Base-by-base conservation (phyloP, 2,113 vertebrate genomes). In the Siniperca knerii region DNA sequence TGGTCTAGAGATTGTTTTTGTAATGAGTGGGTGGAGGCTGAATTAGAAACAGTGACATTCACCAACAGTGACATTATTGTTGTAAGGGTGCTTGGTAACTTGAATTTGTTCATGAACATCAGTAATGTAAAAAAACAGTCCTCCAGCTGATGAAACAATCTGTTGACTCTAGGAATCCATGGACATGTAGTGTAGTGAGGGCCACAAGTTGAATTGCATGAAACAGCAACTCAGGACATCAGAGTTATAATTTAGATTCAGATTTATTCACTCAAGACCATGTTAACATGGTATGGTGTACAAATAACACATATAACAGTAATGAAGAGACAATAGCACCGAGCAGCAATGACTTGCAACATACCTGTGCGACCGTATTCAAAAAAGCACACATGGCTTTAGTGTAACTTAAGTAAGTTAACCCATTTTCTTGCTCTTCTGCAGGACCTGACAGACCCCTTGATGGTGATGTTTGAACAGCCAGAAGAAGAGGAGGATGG, bases 381-480 rank as follows among this genome's bases (percentile, higher is more conserved):
- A 15, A 13, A 18, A 69, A 35, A 9, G 25, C 21, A 46, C 13
- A 29, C 29, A 29, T 29, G 16, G 2, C 35, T 50, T 55, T 6
- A 40, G 15, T 33, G 6, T 23, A 10, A 25, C 18, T 37, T 25
- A n/a, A 2, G 12, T 44, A 16, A 46, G 9, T 40, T 1, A 71
- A 71, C n/a, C 15, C 0, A 0, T n/a, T 9, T n/a, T 44, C 13
- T 50, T 84, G 15, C 67, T 86, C n/a, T 0, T 37, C 58, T 66
- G 0, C 78, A 99, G 98, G 97, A 99, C 77, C 97, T 99, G 72
- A 93, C 94, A 0, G 95, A 97, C 40, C 97, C 98, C 0, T 77
- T 95, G 0, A 90, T 99, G 92, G 94, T 97, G 65, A 95, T 99
- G 79, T 96, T 96, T 0, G 96, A 97, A 71, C 94, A 94, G 88